Conservation (phyloP, 2,888 invertebrate genomes). For the Sarcophaga caerulescens region DNA sequence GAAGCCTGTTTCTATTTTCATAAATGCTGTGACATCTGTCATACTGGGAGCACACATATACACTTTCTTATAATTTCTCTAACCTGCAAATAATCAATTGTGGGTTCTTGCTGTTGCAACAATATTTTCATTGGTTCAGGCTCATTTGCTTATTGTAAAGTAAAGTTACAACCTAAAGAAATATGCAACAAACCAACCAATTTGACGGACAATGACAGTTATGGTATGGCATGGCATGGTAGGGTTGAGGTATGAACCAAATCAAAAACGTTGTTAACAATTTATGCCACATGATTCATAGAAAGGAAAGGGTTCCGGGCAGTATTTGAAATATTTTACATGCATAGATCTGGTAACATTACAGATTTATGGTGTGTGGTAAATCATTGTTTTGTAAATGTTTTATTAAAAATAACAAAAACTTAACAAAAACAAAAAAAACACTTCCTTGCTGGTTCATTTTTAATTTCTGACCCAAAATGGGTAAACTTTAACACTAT, state of each 20-base stretch:
- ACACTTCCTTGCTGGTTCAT: neutral
- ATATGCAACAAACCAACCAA: neutral
- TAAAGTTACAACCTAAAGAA: neutral
- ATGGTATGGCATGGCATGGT: no score
- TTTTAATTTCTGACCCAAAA: neutral
- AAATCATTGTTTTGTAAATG: neutral
- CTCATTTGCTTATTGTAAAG: neutral
- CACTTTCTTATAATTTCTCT: neutral
- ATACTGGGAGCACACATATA: neutral
- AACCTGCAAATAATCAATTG: neutral
- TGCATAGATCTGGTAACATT: no score
- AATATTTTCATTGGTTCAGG: neutral
- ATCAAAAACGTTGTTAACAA: no score
- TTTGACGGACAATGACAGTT: neutral
- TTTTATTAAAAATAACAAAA: neutral
- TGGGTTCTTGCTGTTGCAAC: neutral
- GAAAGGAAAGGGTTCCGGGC: neutral
- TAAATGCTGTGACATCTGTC: neutral
- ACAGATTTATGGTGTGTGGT: neutral
- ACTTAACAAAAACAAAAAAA: no score
- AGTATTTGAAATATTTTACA: neutral
- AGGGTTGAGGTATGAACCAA: no score
- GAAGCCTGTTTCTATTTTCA: neutral
- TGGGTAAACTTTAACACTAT: neutral
- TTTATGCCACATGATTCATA: no score